Percentiles rank a stretch among this genome's conserved stretches.
These are phyloP conservation scores for Silurus lanzhouensis DNA, from an alignment of 2,797 vertebrate species.

Conservation along the genomic window DNA sequence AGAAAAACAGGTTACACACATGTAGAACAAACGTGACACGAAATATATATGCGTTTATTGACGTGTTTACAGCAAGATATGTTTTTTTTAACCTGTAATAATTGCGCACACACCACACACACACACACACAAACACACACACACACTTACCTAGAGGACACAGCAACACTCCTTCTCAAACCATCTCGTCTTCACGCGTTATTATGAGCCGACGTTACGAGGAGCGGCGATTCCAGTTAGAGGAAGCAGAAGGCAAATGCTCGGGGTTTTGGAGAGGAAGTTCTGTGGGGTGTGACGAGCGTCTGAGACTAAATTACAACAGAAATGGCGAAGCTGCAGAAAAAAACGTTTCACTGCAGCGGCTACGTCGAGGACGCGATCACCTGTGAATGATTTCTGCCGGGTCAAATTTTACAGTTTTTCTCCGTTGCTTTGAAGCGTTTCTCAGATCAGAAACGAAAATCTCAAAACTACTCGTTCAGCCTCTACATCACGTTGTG, in stretches of 20 bases:
- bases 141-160: not conserved
- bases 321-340: not conserved
- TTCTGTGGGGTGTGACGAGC: not conserved
- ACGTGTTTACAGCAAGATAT: too few species aligned
- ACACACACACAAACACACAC: too few species aligned
- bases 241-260: slow-evolving; percentile 7
- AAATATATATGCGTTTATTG: too few species aligned
- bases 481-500: too few species aligned
- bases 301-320: not conserved
- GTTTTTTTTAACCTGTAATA: not conserved
- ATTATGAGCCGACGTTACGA: too few species aligned
- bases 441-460: too few species aligned
- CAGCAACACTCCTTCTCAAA: not conserved
- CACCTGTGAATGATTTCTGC: not conserved
- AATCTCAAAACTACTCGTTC: too few species aligned
- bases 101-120: too few species aligned
- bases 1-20: too few species aligned
- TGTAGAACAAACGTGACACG: too few species aligned
- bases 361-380: not conserved
- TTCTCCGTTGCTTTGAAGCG: too few species aligned
- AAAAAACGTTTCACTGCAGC: not conserved
- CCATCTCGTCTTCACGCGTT: not conserved
- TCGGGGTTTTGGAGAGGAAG: slow-evolving; percentile 9
- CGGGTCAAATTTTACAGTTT: not conserved
- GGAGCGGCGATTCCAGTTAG: not conserved